Evolutionary conservation across 2,888 invertebrate genomes (phyloP).

Genomic region (Microctonus brassicae): DNA sequence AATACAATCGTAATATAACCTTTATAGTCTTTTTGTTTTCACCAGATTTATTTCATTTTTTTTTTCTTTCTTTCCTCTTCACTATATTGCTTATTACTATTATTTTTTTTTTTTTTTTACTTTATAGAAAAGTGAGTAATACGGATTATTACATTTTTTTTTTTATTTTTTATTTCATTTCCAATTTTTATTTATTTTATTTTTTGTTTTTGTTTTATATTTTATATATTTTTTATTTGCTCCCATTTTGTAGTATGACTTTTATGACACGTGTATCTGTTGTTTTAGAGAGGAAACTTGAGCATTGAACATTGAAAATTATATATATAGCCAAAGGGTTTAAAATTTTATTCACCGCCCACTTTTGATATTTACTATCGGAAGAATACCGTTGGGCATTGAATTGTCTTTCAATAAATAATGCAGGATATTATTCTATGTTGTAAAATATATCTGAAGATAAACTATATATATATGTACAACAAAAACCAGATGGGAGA

Average conservation of each 20-base stretch:
- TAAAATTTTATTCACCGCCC: not conserved
- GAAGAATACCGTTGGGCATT: not conserved
- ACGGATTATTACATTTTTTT: not conserved
- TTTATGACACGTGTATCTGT: not conserved
- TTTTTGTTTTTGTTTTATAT: not conserved
- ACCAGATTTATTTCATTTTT: not conserved
- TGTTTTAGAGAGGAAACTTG: not conserved
- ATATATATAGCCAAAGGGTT: not conserved
- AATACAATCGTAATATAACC: not conserved
- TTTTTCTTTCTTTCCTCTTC: not conserved
- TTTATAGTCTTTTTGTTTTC: not conserved
- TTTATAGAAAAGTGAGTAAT: no score
- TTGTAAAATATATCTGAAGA: not conserved
- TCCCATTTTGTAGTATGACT: not conserved
- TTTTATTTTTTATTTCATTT: not conserved
- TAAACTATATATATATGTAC: not conserved
- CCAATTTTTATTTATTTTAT: not conserved
- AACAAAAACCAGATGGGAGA: not conserved
- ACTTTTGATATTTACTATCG: not conserved
- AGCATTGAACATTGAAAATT: not conserved
- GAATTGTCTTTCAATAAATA: constrained; percentile 22
- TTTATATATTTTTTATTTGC: not conserved
- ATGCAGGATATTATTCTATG: not conserved
- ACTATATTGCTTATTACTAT: not conserved
- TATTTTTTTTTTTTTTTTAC: constrained; percentile 22